Percentiles rank a stretch among this genome's conserved stretches.
Evolutionary conservation across 2,888 invertebrate genomes (phyloP).

Genomic region (Drosophila ustulata): DNA sequence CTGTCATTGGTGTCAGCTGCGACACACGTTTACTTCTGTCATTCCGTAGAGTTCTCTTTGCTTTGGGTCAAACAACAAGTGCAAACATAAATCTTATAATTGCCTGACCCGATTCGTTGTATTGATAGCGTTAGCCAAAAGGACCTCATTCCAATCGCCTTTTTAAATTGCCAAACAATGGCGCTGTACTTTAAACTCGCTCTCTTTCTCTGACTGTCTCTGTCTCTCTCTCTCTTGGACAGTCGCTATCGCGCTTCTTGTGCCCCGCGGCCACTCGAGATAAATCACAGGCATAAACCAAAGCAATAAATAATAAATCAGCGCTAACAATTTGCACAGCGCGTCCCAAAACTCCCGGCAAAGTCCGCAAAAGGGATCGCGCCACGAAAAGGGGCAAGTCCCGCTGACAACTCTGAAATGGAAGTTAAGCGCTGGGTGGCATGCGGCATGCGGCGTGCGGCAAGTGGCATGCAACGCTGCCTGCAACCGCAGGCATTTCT

Average conservation of each 20-base stretch:
- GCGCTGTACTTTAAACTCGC: conserved; percentile 47
- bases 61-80: conserved; percentile 46
- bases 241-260: neutral
- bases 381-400: conserved; percentile 19
- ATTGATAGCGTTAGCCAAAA: conserved; percentile 40
- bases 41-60: conserved; percentile 5
- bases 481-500: conserved; percentile 29
- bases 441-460: conserved; percentile 6
- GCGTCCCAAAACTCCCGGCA: conserved; percentile 17
- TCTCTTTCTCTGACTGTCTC: conserved; percentile 1
- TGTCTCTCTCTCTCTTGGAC: neutral
- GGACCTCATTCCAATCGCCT: conserved; percentile 20
- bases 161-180: conserved; percentile 55
- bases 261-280: conserved; percentile 39
- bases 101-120: conserved; percentile 49
- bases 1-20: neutral
- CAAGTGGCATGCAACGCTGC: conserved; percentile 7
- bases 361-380: neutral
- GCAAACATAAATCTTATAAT: conserved; percentile 69
- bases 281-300: conserved; percentile 69
- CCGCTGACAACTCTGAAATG: conserved; percentile 56
- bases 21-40: neutral
- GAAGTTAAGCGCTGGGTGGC: conserved; percentile 13
- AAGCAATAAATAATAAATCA: conserved; percentile 77
- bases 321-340: conserved; percentile 69